phyloP scores from a whole-genome alignment of 1,140 invertebrate genomes.

The Galleria mellonella region DNA sequence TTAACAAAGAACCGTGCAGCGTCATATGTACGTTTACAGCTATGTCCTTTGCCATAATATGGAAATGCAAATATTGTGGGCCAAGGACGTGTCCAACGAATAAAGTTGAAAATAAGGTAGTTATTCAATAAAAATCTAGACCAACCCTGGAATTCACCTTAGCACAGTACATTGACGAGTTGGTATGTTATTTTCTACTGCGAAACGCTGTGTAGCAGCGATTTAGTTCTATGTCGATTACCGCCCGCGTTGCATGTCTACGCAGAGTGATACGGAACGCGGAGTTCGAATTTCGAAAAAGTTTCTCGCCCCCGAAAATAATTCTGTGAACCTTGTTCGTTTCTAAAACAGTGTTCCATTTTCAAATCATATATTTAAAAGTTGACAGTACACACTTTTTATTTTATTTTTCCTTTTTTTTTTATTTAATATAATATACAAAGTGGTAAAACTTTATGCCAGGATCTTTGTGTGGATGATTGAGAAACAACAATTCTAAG shows the following conservation, averaged over 20 bases:
- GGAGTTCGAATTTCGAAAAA: conserved; percentile 1
- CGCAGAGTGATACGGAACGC: background rate
- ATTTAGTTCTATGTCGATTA: background rate
- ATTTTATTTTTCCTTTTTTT: background rate
- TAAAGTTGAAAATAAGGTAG: no score
- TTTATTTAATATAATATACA: background rate
- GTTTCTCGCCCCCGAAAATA: background rate
- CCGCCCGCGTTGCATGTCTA: conserved; percentile 1
- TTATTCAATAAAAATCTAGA: no score
- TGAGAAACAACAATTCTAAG: background rate
- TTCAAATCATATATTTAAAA: background rate
- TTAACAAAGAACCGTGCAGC: no score
- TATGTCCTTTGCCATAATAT: no score
- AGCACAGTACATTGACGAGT: no score
- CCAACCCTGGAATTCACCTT: no score
- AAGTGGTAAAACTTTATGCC: background rate
- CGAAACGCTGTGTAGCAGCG: background rate
- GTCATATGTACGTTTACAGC: no score
- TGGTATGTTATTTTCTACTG: no score
- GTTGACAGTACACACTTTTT: no score
- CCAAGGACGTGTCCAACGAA: no score
- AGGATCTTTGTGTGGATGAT: background rate
- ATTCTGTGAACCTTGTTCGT: background rate
- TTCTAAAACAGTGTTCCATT: background rate
- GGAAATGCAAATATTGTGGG: no score